Conservation (phyloP, 1,140 invertebrate species). For the Theocolax elegans region DNA sequence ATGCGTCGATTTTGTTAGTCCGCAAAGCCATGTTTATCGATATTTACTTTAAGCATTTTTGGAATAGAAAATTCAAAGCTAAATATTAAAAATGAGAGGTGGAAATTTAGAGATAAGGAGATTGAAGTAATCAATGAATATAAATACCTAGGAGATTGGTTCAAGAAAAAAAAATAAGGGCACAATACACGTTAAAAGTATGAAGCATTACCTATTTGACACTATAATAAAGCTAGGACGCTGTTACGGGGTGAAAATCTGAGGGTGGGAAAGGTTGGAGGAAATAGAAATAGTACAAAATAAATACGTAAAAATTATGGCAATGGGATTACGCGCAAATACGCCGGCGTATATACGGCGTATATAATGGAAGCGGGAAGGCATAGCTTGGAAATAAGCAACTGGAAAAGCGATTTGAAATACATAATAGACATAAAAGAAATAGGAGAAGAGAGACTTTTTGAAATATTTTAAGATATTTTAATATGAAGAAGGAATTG, state of each 20-base stretch:
- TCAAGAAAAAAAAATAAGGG: conserved; percentile 15
- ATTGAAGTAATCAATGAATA: conserved; percentile 24
- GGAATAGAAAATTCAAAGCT: no score
- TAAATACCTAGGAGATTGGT: conserved; percentile 30
- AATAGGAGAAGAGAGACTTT: conserved; percentile 1
- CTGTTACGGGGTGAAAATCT: conserved; percentile 35
- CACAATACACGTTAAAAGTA: conserved; percentile 8
- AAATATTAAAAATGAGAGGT: no score
- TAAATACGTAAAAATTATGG: conserved; percentile 11
- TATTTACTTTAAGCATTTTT: no score
- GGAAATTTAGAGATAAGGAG: conserved; percentile 21
- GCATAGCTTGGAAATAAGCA: no score
- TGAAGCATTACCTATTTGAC: conserved; percentile 25
- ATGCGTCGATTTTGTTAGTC: no score
- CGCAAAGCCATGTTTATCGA: no score
- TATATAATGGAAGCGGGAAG: neutral
- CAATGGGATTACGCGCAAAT: neutral
- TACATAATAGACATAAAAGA: no score
- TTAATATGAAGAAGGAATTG: no score
- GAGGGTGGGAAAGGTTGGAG: conserved; percentile 31
- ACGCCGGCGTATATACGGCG: conserved; percentile 14
- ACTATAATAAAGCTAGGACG: conserved; percentile 16
- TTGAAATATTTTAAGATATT: neutral
- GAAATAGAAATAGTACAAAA: conserved; percentile 12
- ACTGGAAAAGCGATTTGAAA: neutral